Evolutionary conservation across 2,888 invertebrate species (phyloP), one percentile per base, ranked within the genome.

Genomic region (Cosmorhoe ocellata): DNA sequence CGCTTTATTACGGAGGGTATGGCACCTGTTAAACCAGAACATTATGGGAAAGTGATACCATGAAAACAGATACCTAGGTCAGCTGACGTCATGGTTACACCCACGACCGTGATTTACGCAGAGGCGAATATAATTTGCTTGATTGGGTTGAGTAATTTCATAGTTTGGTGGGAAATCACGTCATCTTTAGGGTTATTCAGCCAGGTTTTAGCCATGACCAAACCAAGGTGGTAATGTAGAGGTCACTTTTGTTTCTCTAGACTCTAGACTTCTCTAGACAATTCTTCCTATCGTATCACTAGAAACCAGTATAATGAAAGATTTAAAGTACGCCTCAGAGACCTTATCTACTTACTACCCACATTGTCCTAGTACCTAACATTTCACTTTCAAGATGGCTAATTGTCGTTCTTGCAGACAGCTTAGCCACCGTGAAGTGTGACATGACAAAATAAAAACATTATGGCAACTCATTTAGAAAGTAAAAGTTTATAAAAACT

Each of bases 391-490:
- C 59, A 56, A 18, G 34, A 32, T 40, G 2, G 28, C n/a, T 57
- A 57, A 56, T 57, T 44, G 48, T 27, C 37, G 41, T 56, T 52
- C 53, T 59, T 52, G 53, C 51, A 53, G 40, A 58, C 48, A 45
- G 57, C 52, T 54, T 54, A 57, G 58, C 34, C 32, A 43, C 59
- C 61, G 55, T 52, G 58, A 61, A 62, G 61, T 61, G 61, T 63
- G 61, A 63, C 64, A 58, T 39, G 53, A 57, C 48, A 50, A 51
- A 55, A 55, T 55, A 59, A 61, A 56, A 61, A 51, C 43, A n/a
- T 44, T 56, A 48, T 43, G 30, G 51, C 56, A 51, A 47, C 37
- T 40, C 44, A 50, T 48, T 52, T 43, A 55, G 56, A 62, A 58
- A 62, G 61, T 44, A 53, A 55, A 44, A 58, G 50, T 33, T 13